Base-by-base conservation (phyloP, 2,888 invertebrate species). In the Lasioglossum marginatum region DNA sequence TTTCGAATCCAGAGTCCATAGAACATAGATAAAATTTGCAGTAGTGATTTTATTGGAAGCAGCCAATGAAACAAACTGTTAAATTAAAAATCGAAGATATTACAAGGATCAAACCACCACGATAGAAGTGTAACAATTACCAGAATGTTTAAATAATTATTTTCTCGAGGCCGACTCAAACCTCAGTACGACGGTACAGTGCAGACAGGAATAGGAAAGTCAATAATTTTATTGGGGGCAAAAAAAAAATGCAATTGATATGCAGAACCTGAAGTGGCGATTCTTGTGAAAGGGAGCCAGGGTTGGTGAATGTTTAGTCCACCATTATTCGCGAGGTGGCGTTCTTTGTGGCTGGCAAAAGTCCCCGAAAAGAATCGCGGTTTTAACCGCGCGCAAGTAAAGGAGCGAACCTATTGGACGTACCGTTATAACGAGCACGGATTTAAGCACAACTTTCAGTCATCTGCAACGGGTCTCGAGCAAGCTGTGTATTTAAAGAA, bases 401-500 rank as follows among this genome's bases (percentile, higher is more conserved):
- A 66, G 31, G 12, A 10, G 37, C 40, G 19, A n/a, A 75, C 60
- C 43, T 68, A 83, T 73, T 27, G 45, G 37, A 14, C 52, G 52
- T 34, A 14, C 72, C 37, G 75, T 31, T 81, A 88, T 90, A 89
- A 89, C 82, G 82, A 90, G 90, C 72, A 81, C 71, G 81, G 83
- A 90, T 89, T 83, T 84, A 83, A 87, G 82, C 85, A 77, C 82
- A 83, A 79, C 82, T 77, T 86, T 73, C 70, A 82, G 77, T 77
- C 79, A 66, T 86, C 86, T 83, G 87, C 89, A 91, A 91, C 91
- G 52, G 77, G 83, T 85, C 79, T 87, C 83, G 52, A 86, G 43
- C 82, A 81, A 86, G 73, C 82, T 75, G 88, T 85, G 92, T 93
- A 94, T 94, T 94, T 94, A 93, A 94, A 93, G 92, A 93, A 94